Percentiles rank a stretch among this genome's conserved stretches.
Conservation (phyloP, 2,797 vertebrate genomes). For the Cyclopterus lumpus region DNA sequence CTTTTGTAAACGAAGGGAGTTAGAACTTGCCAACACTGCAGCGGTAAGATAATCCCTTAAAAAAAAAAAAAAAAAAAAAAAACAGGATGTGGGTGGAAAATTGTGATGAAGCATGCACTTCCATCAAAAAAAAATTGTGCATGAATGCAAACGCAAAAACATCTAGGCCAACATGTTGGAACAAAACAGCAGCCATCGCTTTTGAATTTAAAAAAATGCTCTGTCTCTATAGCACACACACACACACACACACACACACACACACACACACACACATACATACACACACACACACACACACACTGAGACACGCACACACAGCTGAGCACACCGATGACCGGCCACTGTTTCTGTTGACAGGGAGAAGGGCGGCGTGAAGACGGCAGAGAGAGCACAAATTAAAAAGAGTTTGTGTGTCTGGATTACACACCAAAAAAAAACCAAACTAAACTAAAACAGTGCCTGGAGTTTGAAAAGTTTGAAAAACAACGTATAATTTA, state of each 20-base stretch:
- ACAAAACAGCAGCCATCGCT: neutral
- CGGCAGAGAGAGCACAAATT: conserved; percentile 33
- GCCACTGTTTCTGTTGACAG: conserved; percentile 29
- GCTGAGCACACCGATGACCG: conserved; percentile 11
- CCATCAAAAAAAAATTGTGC: conserved; percentile 42
- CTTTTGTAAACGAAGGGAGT: conserved; percentile 56
- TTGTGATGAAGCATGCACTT: conserved; percentile 61
- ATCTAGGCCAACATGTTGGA: conserved; percentile 20
- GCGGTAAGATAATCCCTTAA: conserved; percentile 66
- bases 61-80: too few species aligned
- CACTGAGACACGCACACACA: conserved; percentile 15
- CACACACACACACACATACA: too few species aligned
- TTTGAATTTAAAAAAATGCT: neutral
- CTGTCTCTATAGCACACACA: conserved; percentile 7
- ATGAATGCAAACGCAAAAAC: conserved; percentile 18
- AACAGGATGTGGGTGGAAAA: conserved; percentile 69
- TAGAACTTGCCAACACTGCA: conserved; percentile 65
- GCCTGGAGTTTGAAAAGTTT: too few species aligned
- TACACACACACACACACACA: neutral
- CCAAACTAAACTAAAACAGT: too few species aligned
- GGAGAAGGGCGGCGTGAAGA: conserved; percentile 7
- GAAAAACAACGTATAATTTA: neutral
- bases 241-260: neutral
- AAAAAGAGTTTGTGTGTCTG: neutral
- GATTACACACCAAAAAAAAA: neutral